Evolutionary conservation across 2,113 vertebrate genomes (phyloP), one percentile per base, ranked within the genome.

Genomic region (Xenus cinereus): DNA sequence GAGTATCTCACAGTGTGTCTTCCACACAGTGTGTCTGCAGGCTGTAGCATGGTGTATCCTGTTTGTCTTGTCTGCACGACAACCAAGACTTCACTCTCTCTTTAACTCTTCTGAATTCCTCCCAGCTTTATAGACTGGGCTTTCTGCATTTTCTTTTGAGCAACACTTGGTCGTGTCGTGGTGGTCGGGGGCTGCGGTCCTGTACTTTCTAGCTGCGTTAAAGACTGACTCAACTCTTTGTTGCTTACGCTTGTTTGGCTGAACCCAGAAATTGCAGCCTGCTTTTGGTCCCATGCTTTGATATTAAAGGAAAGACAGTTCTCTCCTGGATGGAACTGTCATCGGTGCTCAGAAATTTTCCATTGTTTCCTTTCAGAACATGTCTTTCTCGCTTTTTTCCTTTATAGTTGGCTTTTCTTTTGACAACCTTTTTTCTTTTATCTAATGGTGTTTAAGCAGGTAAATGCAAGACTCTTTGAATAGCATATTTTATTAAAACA

Each of bases 401-500:
- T 90, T 86, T 92, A 27, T n/a, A 84, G 23, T 68, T 93, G 45
- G 20, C 56, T 93, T 92, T 81, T 62, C 35, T 66, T 87, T 91
- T 87, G 81, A 53, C 33, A 89, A 32, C 8, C 12, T 66, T 69
- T 71, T 83, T 74, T 21, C 73, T 73, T 91, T 53, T 78, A 45
- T 87, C 33, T 89, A 78, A 53, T 32, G 27, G 23, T 82, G 10
- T 81, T 94, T 87, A 68, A 82, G 66, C 62, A 91, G 53, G 62
- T 87, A 91, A 91, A 85, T 69, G 82, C 0, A 3, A 82, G 33
- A 62, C 30, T 57, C 46, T 79, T 87, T 93, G 53, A 91, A 76
- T 35, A 85, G 51, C 45, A 37, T 79, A 82, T 83, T 95, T 93
- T 87, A 79, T 76, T 95, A 66, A 87, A 91, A 95, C 35, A 87